phyloP scores from a whole-genome alignment of 2,113 vertebrate genomes.

The Oxyura jamaicensis region DNA sequence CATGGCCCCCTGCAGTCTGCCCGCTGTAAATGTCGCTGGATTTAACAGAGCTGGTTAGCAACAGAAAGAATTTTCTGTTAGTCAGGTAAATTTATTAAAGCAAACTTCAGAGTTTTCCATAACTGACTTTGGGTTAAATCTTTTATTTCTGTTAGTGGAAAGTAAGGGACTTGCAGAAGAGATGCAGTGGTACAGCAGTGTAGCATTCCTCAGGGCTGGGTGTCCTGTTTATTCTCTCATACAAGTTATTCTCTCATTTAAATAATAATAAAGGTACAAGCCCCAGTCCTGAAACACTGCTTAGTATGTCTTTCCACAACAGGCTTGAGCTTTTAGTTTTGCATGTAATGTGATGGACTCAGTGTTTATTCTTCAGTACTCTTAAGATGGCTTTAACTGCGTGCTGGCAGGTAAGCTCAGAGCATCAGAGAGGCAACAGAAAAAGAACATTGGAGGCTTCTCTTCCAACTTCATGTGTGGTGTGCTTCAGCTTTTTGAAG shows the following conservation, averaged over 20 bases:
- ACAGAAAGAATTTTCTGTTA: not conserved
- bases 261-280: not conserved
- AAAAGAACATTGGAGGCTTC: not conserved
- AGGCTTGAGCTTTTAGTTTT: not conserved
- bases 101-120: not conserved
- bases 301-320: not conserved
- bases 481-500: not conserved
- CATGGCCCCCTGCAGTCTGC: fast-evolving
- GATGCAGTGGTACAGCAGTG: too few relatives aligned
- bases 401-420: not conserved
- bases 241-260: not conserved
- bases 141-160: not conserved
- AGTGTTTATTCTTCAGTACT: not conserved
- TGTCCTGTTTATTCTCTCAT: not conserved
- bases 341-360: not conserved
- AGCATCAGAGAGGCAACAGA: not conserved
- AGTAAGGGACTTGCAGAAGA: not conserved
- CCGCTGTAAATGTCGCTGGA: not conserved
- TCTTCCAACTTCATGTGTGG: not conserved
- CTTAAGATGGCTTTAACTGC: not conserved
- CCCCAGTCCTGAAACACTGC: not conserved
- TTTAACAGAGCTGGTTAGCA: not conserved
- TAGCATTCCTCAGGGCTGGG: not conserved
- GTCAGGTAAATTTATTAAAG: not conserved
- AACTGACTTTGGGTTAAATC: not conserved